Evolutionary conservation across 2,888 invertebrate genomes (phyloP).

Genomic region (Brachypalpus laphriformis): DNA sequence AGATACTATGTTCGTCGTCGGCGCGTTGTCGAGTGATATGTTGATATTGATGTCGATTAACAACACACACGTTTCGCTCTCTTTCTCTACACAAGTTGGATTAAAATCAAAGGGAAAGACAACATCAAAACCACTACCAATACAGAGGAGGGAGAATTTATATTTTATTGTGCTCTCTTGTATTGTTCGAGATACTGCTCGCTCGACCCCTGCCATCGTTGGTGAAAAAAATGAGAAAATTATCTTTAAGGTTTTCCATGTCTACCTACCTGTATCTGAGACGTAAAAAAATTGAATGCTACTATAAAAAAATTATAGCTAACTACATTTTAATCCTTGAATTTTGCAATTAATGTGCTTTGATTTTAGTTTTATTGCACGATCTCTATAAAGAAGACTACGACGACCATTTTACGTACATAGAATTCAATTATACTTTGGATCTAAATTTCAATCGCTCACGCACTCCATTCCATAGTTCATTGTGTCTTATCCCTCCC

Average conservation of each 20-base stretch:
- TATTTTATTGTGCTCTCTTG: constrained; percentile 21
- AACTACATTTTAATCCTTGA: background rate
- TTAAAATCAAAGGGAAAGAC: constrained; percentile 8
- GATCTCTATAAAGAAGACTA: background rate
- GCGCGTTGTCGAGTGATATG: constrained; percentile 32
- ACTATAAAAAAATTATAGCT: constrained; percentile 10
- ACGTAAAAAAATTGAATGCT: background rate
- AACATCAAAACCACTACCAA: constrained; percentile 36
- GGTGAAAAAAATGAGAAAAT: constrained; percentile 45
- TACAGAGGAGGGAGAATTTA: constrained; percentile 7
- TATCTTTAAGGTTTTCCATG: constrained; percentile 13
- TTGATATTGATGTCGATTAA: constrained; percentile 56
- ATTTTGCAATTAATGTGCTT: background rate
- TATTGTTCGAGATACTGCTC: background rate
- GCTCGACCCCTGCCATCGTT: constrained; percentile 34
- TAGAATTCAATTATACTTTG: constrained; percentile 43
- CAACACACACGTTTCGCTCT: constrained; percentile 43
- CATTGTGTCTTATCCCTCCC: constrained; percentile 7
- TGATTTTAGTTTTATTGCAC: constrained; percentile 29
- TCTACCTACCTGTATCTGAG: background rate
- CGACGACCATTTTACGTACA: constrained; percentile 51
- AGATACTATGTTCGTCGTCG: constrained; percentile 32
- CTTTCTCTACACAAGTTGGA: constrained; percentile 37
- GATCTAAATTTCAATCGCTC: constrained; percentile 44
- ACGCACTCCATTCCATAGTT: constrained; percentile 29